Evolutionary conservation across 2,888 invertebrate genomes (phyloP).

Genomic region (Apotomis betuletana): DNA sequence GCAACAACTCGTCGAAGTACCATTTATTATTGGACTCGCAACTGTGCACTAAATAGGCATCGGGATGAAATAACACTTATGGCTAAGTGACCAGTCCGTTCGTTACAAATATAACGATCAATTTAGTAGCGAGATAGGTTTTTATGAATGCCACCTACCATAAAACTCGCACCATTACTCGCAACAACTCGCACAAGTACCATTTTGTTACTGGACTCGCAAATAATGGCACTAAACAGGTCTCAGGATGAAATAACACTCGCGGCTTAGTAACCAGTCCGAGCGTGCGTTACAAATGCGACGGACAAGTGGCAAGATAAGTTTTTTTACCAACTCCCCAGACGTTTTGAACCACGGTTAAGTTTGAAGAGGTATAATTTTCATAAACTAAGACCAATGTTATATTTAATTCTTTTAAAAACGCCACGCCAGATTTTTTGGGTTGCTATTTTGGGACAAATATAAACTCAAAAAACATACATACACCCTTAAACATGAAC

Average conservation of each 20-base stretch:
- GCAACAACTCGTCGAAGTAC: too few species aligned
- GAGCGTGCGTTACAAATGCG: slow-evolving; percentile 23
- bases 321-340: slow-evolving; percentile 12
- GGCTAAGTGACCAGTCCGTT: neutral
- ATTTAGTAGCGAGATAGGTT: slow-evolving; percentile 12
- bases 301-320: slow-evolving; percentile 21
- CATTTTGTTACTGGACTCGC: neutral
- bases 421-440: too few species aligned
- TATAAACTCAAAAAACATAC: too few species aligned
- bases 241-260: slow-evolving; percentile 10
- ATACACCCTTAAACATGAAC: too few species aligned
- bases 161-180: too few species aligned
- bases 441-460: too few species aligned
- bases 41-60: slow-evolving; percentile 2
- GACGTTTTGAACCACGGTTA: slow-evolving; percentile 1
- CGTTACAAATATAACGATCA: slow-evolving; percentile 20
- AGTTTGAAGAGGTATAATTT: too few species aligned
- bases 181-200: neutral
- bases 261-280: slow-evolving; percentile 17
- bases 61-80: neutral
- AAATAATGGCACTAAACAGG: slow-evolving; percentile 7
- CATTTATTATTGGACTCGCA: neutral
- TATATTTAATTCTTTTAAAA: too few species aligned
- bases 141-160: neutral
- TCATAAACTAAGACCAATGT: too few species aligned